Evolutionary conservation across 2,888 invertebrate species (phyloP).

Genomic region (Eurois occulta): DNA sequence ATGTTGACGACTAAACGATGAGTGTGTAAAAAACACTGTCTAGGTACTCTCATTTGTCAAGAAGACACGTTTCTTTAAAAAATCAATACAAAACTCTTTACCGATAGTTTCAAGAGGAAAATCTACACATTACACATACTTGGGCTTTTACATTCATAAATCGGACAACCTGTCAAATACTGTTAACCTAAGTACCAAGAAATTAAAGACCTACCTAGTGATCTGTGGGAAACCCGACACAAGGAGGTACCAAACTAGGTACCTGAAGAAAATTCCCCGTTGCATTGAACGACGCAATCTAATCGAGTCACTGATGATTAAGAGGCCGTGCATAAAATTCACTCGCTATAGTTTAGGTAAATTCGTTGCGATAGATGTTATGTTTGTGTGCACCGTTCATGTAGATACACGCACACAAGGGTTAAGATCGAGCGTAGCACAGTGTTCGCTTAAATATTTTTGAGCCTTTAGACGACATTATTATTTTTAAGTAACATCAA

Average conservation of each 20-base stretch:
- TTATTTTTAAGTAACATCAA: too few species aligned
- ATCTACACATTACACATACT: conserved; percentile 13
- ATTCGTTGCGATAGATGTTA: too few species aligned
- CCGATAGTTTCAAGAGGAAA: conserved; percentile 5
- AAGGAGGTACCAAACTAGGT: not conserved
- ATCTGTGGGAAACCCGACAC: conserved; percentile 13
- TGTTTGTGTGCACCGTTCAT: too few species aligned
- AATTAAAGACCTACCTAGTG: not conserved
- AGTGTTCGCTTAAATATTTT: too few species aligned
- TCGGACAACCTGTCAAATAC: conserved; percentile 2
- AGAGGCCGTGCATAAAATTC: too few species aligned
- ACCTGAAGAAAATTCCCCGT: conserved; percentile 18
- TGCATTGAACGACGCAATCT: not conserved
- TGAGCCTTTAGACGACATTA: too few species aligned
- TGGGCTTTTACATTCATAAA: conserved; percentile 36
- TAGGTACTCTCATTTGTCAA: not conserved
- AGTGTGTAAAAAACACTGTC: not conserved
- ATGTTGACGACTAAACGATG: not conserved
- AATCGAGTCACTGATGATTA: conserved; percentile 18
- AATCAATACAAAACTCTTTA: conserved; percentile 7
- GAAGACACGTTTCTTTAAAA: not conserved
- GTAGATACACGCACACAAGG: too few species aligned
- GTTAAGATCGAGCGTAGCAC: too few species aligned
- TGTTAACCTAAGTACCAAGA: conserved; percentile 2
- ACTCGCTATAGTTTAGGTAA: too few species aligned